Base-by-base conservation (phyloP, 2,888 invertebrate species). In the Zootermopsis nevadensis region DNA sequence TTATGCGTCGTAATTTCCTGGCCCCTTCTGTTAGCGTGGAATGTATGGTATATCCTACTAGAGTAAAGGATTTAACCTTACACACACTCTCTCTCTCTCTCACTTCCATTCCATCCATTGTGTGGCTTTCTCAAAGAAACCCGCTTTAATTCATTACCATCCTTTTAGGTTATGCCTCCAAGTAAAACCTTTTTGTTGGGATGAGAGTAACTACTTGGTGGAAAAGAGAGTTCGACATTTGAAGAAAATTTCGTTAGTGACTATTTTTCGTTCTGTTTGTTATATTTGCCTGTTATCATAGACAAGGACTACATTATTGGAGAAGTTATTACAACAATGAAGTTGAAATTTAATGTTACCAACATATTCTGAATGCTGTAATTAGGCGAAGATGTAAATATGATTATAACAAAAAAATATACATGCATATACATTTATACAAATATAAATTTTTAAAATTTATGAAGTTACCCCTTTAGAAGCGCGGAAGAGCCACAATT, bases 111-210 rank as follows among this genome's bases (percentile, higher is more conserved):
- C 19, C 60, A 27, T 27, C 24, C 30, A 10, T 31, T 30, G 30
- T 22, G 53, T 19, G 55, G n/a, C 48, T 33, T 48, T 83, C 83
- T 80, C 80, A 66, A 80, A 74, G 42, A 76, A 66, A 42, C 77
- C 38, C 42, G 60, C n/a, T 66, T 35, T 74, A 80, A 83, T 83
- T 83, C 81, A 83, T 81, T 81, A 81, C 77, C 76, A 80, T 83
- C 83, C 72, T n/a, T 77, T 81, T 66, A 76, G 60, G 81, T 83
- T 83, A 83, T 76, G 74, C 74, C 48, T 27, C 31, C 72, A 30
- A 77, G 55, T 53, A 22, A 24, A 24, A 10, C 55, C 2, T 77
- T 22, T 33, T 38, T 24, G 12, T 38, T 77, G 19, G 30, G 4
- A 27, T 60, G 31, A 31, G 31, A 19, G 15, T 31, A 69, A 69